Conservation (phyloP, 2,113 vertebrate genomes). For the Halcyon malimbica region DNA sequence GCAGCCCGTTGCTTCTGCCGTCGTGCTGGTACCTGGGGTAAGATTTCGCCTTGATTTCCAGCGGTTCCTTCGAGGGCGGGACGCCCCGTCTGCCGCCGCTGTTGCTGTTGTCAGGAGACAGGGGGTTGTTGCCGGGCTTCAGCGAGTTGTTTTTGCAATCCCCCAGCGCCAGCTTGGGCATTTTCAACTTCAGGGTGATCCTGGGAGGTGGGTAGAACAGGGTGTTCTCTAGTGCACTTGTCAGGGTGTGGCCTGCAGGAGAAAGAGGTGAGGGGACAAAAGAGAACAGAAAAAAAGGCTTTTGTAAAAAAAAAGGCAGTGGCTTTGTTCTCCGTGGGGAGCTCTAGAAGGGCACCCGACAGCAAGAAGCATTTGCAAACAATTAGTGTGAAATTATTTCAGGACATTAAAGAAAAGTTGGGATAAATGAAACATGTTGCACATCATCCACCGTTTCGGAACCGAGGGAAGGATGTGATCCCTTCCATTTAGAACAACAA, state of each 20-base stretch:
- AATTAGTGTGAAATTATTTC: conserved; percentile 4
- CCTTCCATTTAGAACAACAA: conserved; percentile 12
- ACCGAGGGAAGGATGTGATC: conserved; percentile 20
- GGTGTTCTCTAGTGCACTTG: conserved; percentile 84
- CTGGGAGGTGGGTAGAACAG: conserved; percentile 89
- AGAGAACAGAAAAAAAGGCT: background rate
- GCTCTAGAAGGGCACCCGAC: background rate
- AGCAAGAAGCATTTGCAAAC: conserved; percentile 5
- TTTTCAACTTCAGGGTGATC: conserved; percentile 97
- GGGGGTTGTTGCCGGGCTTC: conserved; percentile 82
- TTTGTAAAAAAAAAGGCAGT: background rate
- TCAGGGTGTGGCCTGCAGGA: conserved; percentile 82
- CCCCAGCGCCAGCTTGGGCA: conserved; percentile 85
- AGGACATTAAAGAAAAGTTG: background rate
- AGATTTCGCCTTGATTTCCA: conserved; percentile 78
- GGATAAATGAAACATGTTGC: background rate
- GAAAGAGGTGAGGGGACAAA: background rate
- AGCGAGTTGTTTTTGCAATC: conserved; percentile 80
- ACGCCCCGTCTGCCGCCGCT: conserved; percentile 48
- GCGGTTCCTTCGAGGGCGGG: conserved; percentile 70
- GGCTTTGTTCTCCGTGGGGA: background rate
- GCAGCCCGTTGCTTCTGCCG: conserved; percentile 81
- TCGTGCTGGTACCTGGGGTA: conserved; percentile 78
- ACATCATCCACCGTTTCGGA: background rate
- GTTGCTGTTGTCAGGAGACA: conserved; percentile 82